These are phyloP conservation scores for Calycopis cecrops DNA, from an alignment of 1,140 invertebrate genomes.

Conservation along the genomic window DNA sequence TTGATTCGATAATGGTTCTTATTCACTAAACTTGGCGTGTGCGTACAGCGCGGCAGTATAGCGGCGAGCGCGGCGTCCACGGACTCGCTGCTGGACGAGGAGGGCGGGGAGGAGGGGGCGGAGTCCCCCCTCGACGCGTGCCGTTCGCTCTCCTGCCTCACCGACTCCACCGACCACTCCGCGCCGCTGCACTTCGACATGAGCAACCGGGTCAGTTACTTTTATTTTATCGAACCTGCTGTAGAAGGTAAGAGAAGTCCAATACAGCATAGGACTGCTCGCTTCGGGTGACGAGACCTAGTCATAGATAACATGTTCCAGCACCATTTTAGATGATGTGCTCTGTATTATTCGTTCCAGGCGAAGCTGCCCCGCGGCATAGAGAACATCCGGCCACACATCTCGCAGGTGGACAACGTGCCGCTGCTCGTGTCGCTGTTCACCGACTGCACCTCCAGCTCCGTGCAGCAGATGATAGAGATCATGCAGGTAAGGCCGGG, in stretches of 20 bases:
- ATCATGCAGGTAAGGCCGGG: conserved; percentile 90
- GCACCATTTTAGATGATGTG: no score
- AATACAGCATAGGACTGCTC: no score
- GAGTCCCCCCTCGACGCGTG: conserved; percentile 80
- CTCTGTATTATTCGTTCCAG: conserved; percentile 71
- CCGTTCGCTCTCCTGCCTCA: conserved; percentile 87
- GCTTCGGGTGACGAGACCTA: no score
- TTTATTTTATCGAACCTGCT: no score
- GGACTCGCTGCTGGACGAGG: conserved; percentile 53
- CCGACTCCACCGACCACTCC: conserved; percentile 92
- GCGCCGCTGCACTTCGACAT: conserved; percentile 84
- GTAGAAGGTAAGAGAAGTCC: no score
- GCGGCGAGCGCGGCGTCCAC: conserved; percentile 45
- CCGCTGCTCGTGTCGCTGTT: conserved; percentile 96
- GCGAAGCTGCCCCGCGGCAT: conserved; percentile 97
- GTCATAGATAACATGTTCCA: no score
- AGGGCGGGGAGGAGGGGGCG: conserved; percentile 31
- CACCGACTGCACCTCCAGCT: conserved; percentile 94
- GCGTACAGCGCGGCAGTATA: conserved; percentile 44
- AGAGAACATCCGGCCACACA: conserved; percentile 96
- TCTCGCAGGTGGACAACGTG: conserved; percentile 97
- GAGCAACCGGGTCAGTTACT: conserved; percentile 88
- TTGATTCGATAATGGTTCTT: no score
- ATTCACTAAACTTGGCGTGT: not conserved
- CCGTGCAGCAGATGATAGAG: conserved; percentile 91